Conservation (phyloP, 2,797 vertebrate genomes). For the Aphelocoma californica region DNA sequence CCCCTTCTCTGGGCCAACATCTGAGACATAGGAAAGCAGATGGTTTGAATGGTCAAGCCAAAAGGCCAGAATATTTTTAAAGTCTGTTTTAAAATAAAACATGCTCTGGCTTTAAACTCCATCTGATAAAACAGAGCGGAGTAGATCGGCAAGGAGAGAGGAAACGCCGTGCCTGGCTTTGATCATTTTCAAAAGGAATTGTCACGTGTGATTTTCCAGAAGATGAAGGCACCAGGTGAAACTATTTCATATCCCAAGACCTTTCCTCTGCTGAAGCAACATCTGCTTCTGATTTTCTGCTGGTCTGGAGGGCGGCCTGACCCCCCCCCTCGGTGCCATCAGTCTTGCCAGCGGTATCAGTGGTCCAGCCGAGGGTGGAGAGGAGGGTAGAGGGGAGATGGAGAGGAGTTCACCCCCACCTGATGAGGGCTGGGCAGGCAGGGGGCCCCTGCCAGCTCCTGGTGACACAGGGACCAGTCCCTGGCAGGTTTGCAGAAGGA, state of each 20-base stretch:
- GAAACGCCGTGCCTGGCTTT: slow-evolving; percentile 48
- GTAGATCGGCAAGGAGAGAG: slow-evolving; percentile 4
- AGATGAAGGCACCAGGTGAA: slow-evolving; percentile 66
- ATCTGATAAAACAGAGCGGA: slow-evolving; percentile 18
- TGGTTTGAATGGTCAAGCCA: slow-evolving; percentile 3
- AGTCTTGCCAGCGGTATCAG: background rate
- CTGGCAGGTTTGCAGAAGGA: background rate
- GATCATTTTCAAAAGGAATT: slow-evolving; percentile 61
- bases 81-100: slow-evolving; percentile 37
- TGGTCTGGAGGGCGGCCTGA: background rate
- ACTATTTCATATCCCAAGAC: slow-evolving; percentile 50
- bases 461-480: fast-evolving
- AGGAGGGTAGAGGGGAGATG: background rate
- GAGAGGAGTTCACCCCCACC: background rate
- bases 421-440: background rate
- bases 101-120: slow-evolving; percentile 16
- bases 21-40: background rate
- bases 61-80: background rate
- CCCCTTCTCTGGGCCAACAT: background rate
- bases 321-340: background rate
- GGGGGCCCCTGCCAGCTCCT: background rate
- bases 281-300: slow-evolving; percentile 46
- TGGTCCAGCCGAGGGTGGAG: background rate
- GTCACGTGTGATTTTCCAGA: slow-evolving; percentile 41
- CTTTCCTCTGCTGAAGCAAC: slow-evolving; percentile 19